phyloP scores from a whole-genome alignment of 2,113 vertebrate genomes.

The Oncorhynchus keta region DNA sequence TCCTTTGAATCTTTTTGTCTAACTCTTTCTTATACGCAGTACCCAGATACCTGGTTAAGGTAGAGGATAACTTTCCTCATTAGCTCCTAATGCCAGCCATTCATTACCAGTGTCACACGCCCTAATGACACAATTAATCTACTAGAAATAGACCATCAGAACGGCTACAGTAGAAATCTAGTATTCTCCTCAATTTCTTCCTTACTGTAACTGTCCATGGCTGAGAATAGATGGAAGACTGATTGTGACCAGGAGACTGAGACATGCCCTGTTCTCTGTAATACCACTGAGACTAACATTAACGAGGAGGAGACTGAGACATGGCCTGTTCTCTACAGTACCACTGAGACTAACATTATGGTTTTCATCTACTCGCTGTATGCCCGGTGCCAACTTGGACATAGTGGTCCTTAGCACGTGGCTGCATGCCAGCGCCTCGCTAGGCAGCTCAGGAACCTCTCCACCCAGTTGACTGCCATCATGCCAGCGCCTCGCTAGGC shows the following conservation, averaged over 20 bases:
- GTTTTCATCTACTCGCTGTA: too few species aligned
- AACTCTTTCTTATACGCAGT: conserved; percentile 40
- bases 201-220: conserved; percentile 60
- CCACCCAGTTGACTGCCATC: not conserved
- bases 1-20: conserved; percentile 40
- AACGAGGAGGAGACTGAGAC: conserved; percentile 28
- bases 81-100: conserved; percentile 71
- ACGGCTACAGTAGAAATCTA: conserved; percentile 42
- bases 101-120: conserved; percentile 66
- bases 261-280: not conserved
- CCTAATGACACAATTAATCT: conserved; percentile 74
- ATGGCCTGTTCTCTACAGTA: not conserved
- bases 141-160: conserved; percentile 59
- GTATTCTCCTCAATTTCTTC: conserved; percentile 24
- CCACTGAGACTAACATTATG: too few species aligned
- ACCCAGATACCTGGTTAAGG: conserved; percentile 63
- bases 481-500: too few species aligned
- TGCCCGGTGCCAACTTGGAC: too few species aligned
- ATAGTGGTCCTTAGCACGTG: not conserved
- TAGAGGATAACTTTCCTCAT: conserved; percentile 69
- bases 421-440: not conserved
- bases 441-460: not conserved
- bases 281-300: not conserved
- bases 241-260: conserved; percentile 54
- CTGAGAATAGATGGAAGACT: conserved; percentile 51